Conservation (phyloP, 2,113 vertebrate species). For the Nyctibius bracteatus region DNA sequence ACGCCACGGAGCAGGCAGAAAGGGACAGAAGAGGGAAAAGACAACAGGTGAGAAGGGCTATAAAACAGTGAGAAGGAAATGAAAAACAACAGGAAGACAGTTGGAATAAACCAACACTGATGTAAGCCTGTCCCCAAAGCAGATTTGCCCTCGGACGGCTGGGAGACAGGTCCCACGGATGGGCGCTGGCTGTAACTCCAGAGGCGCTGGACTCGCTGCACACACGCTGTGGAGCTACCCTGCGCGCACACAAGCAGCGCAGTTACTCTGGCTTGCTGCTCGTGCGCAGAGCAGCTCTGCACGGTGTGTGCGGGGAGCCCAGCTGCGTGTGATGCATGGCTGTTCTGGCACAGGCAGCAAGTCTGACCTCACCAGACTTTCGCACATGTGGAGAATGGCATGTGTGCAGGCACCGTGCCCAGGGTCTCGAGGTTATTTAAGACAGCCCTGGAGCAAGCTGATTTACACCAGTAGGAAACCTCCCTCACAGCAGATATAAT, state of each 20-base stretch:
- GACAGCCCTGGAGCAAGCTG: not conserved
- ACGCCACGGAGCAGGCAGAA: not conserved
- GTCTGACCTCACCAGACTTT: not conserved
- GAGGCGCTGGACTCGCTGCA: not conserved
- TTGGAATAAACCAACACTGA: accelerated
- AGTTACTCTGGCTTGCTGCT: not conserved
- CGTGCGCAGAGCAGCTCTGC: not conserved
- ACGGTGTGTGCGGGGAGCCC: not conserved
- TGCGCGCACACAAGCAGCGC: not conserved
- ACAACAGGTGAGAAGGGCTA: not conserved
- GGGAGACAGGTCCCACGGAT: not conserved
- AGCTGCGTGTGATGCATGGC: accelerated
- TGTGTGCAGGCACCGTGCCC: not conserved
- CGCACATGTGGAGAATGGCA: not conserved
- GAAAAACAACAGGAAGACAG: not conserved
- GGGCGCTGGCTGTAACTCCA: not conserved
- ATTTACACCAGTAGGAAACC: not conserved
- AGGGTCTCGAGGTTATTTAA: not conserved
- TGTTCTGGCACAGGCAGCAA: not conserved
- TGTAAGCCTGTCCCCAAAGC: not conserved
- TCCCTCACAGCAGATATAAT: not conserved
- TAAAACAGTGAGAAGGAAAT: not conserved
- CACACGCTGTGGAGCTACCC: not conserved
- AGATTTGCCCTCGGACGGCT: not conserved
- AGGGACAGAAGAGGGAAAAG: not conserved